Evolutionary conservation across 2,797 vertebrate species (phyloP).

Genomic region (Argya squamiceps): DNA sequence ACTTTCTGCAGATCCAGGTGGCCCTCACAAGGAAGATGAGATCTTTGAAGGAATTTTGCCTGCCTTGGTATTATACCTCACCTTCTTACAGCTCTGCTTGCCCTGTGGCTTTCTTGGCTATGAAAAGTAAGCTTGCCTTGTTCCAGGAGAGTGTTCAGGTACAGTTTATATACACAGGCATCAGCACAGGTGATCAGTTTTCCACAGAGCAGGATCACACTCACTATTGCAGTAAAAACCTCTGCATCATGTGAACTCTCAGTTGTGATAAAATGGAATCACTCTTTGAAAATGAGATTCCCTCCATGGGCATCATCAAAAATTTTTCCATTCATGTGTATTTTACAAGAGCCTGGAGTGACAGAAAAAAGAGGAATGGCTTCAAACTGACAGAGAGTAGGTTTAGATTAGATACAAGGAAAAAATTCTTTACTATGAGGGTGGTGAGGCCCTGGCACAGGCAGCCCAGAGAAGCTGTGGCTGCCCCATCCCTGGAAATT

Average conservation of each 20-base stretch:
- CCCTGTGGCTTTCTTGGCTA: background rate
- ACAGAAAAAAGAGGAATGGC: background rate
- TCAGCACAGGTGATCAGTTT: background rate
- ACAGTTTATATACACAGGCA: background rate
- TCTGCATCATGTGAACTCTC: background rate
- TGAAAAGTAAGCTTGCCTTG: background rate
- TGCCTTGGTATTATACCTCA: background rate
- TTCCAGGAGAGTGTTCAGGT: background rate
- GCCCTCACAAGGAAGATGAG: background rate
- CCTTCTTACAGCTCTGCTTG: background rate
- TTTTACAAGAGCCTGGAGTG: background rate
- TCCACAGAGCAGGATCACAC: background rate
- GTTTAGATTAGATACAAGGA: background rate
- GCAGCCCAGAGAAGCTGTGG: background rate
- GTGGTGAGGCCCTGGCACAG: background rate
- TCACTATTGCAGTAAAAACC: background rate
- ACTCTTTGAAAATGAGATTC: background rate
- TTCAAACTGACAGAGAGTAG: background rate
- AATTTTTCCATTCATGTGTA: rapidly evolving
- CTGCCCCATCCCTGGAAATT: background rate
- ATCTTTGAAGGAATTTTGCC: background rate
- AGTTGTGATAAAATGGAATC: background rate
- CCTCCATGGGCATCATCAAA: background rate
- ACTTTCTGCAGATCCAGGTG: background rate
- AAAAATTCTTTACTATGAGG: background rate